phyloP scores from a whole-genome alignment of 2,888 invertebrate genomes.

The Gisinianus flammeolus region DNA sequence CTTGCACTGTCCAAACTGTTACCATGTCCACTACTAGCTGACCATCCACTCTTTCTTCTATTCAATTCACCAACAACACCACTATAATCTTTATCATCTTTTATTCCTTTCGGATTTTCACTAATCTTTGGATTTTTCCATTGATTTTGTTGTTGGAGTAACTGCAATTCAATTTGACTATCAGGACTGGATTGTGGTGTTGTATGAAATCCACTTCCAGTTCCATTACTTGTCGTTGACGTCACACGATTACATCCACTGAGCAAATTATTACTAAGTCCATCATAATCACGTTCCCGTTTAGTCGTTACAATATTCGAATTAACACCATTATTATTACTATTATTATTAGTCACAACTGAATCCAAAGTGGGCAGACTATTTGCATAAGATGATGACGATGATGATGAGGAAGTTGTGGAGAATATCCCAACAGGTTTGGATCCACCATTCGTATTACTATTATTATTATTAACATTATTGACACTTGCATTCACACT shows the following conservation, averaged over 20 bases:
- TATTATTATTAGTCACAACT: conserved; percentile 26
- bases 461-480: conserved; percentile 11
- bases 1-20: conserved; percentile 39
- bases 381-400: background rate
- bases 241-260: conserved; percentile 33
- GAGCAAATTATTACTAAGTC: conserved; percentile 5
- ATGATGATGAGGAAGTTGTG: conserved; percentile 13
- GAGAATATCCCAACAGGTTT: no score
- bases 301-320: conserved; percentile 8
- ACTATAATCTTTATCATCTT: conserved; percentile 56
- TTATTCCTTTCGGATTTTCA: conserved; percentile 54
- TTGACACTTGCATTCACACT: conserved; percentile 19
- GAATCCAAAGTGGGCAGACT: conserved; percentile 36
- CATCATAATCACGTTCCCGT: conserved; percentile 22
- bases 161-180: conserved; percentile 51
- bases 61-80: conserved; percentile 44
- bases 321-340: conserved; percentile 37
- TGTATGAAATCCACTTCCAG: conserved; percentile 37
- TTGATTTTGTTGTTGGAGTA: conserved; percentile 61
- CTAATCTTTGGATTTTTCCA: conserved; percentile 62
- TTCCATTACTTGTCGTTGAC: conserved; percentile 16
- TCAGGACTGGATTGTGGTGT: conserved; percentile 60
- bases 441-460: background rate
- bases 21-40: conserved; percentile 33
- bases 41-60: conserved; percentile 54